These are phyloP conservation scores for Otis tarda DNA, from an alignment of 2,113 vertebrate species.

Conservation along the genomic window DNA sequence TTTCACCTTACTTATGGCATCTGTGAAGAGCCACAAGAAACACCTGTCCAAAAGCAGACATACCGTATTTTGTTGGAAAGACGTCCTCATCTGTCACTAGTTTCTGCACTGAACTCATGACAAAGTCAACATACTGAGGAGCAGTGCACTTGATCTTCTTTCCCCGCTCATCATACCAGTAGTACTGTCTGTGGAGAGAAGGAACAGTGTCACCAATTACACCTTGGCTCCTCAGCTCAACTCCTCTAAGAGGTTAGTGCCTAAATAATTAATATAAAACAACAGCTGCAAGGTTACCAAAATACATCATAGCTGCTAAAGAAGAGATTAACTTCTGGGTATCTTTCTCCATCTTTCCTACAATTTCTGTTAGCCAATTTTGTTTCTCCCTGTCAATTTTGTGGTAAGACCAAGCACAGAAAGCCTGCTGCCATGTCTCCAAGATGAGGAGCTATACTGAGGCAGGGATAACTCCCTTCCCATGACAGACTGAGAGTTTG, in stretches of 20 bases:
- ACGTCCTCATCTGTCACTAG: slow-evolving; percentile 97
- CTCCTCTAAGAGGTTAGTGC: neutral
- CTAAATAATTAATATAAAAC: neutral
- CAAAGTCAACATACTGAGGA: slow-evolving; percentile 97
- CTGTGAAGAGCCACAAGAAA: neutral
- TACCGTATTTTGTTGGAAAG: slow-evolving; percentile 98
- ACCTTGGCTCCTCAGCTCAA: neutral
- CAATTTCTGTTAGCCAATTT: neutral
- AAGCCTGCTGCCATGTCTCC: neutral
- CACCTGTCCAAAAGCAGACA: neutral
- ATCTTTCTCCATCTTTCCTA: neutral
- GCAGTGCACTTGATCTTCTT: slow-evolving; percentile 99
- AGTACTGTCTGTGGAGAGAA: slow-evolving; percentile 88
- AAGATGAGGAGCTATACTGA: neutral
- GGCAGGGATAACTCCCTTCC: neutral
- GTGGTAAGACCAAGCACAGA: neutral
- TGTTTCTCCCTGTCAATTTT: neutral
- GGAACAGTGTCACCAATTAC: neutral
- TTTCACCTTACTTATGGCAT: neutral
- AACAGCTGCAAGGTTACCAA: neutral
- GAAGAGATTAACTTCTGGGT: neutral
- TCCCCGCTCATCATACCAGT: slow-evolving; percentile 98
- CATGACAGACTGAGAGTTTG: neutral
- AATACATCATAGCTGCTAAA: neutral
- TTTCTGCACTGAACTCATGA: slow-evolving; percentile 98